Percentiles rank a stretch among this genome's conserved stretches.
Evolutionary conservation across 2,888 invertebrate species (phyloP).

Genomic region (Cataglyphis altisquamis): DNA sequence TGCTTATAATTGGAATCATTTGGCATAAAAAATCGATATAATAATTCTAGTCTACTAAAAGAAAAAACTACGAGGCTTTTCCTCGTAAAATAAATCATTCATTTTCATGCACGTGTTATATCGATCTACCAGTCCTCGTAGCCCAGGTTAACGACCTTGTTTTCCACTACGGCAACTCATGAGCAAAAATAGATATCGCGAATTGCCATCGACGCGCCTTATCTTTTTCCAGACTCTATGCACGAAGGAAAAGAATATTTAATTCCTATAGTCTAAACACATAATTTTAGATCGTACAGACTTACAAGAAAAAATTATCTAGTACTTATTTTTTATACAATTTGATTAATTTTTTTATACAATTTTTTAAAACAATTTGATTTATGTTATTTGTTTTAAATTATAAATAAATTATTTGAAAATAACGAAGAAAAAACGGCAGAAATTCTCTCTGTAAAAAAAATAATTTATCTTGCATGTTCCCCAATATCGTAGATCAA

Average conservation of each 20-base stretch:
- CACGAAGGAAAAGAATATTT: slow-evolving; percentile 25
- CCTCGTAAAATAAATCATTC: slow-evolving; percentile 36
- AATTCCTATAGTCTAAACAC: background rate
- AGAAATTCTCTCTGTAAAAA: background rate
- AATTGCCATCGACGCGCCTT: slow-evolving; percentile 38
- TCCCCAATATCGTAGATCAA: background rate
- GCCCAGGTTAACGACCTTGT: slow-evolving; percentile 51
- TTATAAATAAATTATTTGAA: slow-evolving; percentile 1
- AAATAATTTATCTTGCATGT: background rate
- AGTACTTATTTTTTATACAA: background rate
- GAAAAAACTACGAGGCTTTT: slow-evolving; percentile 13
- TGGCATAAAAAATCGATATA: slow-evolving; percentile 13
- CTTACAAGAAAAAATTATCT: background rate
- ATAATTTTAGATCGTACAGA: slow-evolving; percentile 29
- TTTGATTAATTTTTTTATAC: no score
- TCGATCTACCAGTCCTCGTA: slow-evolving; percentile 44
- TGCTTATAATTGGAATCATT: slow-evolving; percentile 22
- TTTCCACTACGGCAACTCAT: slow-evolving; percentile 53
- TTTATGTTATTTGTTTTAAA: background rate
- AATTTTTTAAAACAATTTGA: background rate
- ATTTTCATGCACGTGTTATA: slow-evolving; percentile 49
- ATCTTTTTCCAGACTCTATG: slow-evolving; percentile 39
- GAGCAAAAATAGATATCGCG: slow-evolving; percentile 54
- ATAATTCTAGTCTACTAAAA: background rate
- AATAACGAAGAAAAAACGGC: background rate